Percentiles rank a stretch among this genome's conserved stretches.
phyloP scores from a whole-genome alignment of 2,888 invertebrate species.

The Epicampocera succincta region DNA sequence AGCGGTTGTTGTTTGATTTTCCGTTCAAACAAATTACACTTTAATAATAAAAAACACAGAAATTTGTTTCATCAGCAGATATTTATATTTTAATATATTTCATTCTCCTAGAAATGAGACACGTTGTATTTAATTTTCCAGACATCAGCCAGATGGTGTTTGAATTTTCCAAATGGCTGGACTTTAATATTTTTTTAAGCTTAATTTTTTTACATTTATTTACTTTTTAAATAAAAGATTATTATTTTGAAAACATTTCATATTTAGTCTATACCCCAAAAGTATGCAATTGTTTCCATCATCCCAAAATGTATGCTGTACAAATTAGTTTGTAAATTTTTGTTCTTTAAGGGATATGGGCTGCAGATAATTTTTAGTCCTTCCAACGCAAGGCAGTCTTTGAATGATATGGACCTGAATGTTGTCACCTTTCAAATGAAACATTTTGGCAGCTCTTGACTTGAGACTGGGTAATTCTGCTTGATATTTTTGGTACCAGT shows the following conservation, averaged over 20 bases:
- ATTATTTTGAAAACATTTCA: conserved; percentile 23
- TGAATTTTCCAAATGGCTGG: conserved; percentile 49
- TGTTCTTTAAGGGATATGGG: not conserved
- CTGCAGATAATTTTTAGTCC: no score
- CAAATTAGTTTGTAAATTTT: conserved; percentile 6
- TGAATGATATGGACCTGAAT: no score
- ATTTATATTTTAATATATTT: conserved; percentile 15
- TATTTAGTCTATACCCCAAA: not conserved
- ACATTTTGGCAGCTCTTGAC: no score
- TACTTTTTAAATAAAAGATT: conserved; percentile 17
- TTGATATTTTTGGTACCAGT: no score
- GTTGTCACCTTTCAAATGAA: no score
- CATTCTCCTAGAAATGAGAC: not conserved
- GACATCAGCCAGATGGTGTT: conserved; percentile 55
- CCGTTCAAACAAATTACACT: conserved; percentile 46
- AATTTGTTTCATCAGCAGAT: no score
- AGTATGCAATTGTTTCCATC: conserved; percentile 38
- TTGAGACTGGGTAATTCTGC: no score
- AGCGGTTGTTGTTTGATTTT: not conserved
- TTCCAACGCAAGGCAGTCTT: no score
- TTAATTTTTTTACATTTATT: not conserved
- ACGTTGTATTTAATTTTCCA: conserved; percentile 41
- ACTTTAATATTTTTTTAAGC: conserved; percentile 13
- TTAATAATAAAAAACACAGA: conserved; percentile 45
- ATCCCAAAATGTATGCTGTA: conserved; percentile 4